A percentile compares a stretch with the other conserved stretches of the same genome.
phyloP scores from a whole-genome alignment of 2,113 vertebrate genomes.

The Gopherus flavomarginatus region DNA sequence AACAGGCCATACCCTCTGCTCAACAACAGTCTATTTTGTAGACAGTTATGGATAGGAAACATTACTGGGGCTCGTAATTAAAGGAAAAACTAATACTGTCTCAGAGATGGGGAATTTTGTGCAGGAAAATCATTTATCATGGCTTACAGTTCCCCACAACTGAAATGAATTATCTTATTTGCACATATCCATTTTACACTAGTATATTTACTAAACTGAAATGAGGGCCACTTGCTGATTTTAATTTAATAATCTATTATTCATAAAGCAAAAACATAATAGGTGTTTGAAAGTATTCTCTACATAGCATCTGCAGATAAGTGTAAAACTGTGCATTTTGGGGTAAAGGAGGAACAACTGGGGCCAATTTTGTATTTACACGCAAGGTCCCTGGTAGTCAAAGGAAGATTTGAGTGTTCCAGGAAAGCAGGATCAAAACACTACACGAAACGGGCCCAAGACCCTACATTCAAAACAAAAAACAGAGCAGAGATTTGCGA shows the following conservation, averaged over 20 bases:
- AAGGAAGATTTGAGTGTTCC: not conserved
- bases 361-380: not conserved
- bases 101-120: slow-evolving; percentile 91
- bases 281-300: slow-evolving; percentile 26
- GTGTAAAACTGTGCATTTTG: not conserved
- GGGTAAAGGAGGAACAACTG: not conserved
- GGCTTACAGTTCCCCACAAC: slow-evolving; percentile 81
- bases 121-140: slow-evolving; percentile 94
- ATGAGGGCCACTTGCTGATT: slow-evolving; percentile 50
- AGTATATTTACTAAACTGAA: slow-evolving; percentile 41
- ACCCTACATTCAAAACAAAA: not conserved
- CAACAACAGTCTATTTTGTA: slow-evolving; percentile 90
- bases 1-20: slow-evolving; percentile 95
- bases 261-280: slow-evolving; percentile 6
- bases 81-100: slow-evolving; percentile 98
- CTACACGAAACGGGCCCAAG: not conserved
- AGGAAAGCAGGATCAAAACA: not conserved
- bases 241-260: slow-evolving; percentile 19
- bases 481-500: not conserved
- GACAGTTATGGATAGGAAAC: slow-evolving; percentile 99
- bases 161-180: slow-evolving; percentile 91
- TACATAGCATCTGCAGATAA: not conserved
- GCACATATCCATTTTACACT: slow-evolving; percentile 71
- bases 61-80: slow-evolving; percentile 97
- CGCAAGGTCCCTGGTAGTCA: not conserved